Evolutionary conservation across 2,113 vertebrate genomes (phyloP).

Genomic region (Albula glossodonta): DNA sequence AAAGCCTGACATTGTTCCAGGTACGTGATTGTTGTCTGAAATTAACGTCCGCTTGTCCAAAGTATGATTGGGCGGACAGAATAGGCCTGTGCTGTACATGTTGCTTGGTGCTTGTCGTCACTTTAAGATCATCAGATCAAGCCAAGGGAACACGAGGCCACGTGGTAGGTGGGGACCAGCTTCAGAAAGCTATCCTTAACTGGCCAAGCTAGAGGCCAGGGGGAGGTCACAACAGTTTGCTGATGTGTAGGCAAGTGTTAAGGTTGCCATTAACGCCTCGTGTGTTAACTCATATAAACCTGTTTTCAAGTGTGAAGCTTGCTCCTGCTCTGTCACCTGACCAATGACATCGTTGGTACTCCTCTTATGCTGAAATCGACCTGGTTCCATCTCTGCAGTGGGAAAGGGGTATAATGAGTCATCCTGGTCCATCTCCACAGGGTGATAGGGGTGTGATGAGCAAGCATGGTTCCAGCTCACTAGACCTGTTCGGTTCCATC

Average conservation of each 20-base stretch:
- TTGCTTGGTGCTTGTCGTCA: constrained; percentile 63
- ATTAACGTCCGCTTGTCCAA: constrained; percentile 55
- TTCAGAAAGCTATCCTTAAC: constrained; percentile 60
- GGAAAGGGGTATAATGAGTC: background rate
- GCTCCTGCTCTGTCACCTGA: no score
- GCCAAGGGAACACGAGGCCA: constrained; percentile 36
- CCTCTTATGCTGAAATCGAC: no score
- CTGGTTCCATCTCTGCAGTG: background rate
- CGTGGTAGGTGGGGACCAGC: constrained; percentile 40
- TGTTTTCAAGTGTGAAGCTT: no score
- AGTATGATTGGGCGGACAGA: constrained; percentile 42
- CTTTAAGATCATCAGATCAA: constrained; percentile 63
- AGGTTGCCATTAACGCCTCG: no score
- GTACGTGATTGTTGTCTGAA: constrained; percentile 27
- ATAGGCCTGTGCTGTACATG: constrained; percentile 23
- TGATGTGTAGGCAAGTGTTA: no score
- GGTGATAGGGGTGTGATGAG: background rate
- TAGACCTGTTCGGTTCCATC: no score
- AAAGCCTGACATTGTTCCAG: background rate
- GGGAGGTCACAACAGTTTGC: constrained; percentile 1
- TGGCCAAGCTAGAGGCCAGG: constrained; percentile 54
- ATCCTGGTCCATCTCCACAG: background rate
- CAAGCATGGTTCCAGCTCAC: background rate
- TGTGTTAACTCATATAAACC: no score
- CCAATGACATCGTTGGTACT: no score